Evolutionary conservation across 2,797 vertebrate species (phyloP).

Genomic region (Scyliorhinus canicula): DNA sequence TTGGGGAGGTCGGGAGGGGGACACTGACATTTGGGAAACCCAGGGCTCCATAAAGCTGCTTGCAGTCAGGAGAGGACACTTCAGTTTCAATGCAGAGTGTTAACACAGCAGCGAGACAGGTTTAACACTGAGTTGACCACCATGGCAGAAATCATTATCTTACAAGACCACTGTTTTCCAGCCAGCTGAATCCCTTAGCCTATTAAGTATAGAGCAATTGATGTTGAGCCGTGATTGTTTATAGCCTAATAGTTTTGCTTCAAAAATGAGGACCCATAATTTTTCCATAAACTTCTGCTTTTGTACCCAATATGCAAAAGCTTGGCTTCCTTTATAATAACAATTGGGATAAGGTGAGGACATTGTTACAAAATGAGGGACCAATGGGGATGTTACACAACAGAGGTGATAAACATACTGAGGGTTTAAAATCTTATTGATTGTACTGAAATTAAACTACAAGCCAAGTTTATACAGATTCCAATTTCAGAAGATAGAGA

Average conservation of each 20-base stretch:
- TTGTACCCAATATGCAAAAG: not conserved
- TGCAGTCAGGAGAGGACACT: not conserved
- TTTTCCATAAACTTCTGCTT: not conserved
- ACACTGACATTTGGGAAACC: too few relatives aligned
- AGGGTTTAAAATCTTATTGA: not conserved
- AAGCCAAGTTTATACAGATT: not conserved
- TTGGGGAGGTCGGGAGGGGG: too few relatives aligned
- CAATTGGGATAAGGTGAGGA: not conserved
- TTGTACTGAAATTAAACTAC: not conserved
- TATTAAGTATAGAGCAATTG: not conserved
- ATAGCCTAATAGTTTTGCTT: not conserved
- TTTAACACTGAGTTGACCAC: not conserved
- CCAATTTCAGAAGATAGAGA: not conserved
- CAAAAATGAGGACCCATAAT: not conserved
- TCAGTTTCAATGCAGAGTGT: not conserved
- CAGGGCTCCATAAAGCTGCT: not conserved
- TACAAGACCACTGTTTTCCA: not conserved
- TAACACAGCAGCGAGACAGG: not conserved
- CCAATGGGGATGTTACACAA: not conserved
- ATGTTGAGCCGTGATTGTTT: not conserved
- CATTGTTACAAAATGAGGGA: not conserved
- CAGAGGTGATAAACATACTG: too few relatives aligned
- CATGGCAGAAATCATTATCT: not conserved
- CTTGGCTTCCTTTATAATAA: not conserved
- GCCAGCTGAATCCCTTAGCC: not conserved